Percentiles rank a stretch among this genome's conserved stretches.
Conservation (phyloP, 2,797 vertebrate species). For the Euthynnus affinis region DNA sequence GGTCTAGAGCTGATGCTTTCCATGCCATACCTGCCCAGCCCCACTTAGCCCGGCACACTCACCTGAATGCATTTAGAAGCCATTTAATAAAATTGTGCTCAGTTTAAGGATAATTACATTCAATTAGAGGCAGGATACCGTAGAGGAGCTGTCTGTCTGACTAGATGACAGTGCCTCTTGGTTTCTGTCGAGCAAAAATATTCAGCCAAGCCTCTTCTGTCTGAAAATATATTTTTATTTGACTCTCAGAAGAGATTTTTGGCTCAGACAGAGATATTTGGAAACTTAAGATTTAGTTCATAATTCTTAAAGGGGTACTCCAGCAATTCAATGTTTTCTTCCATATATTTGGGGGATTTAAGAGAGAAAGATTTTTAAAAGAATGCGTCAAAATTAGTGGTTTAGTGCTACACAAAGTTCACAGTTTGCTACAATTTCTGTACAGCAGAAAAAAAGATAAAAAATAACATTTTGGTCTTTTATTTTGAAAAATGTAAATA, state of each 20-base stretch:
- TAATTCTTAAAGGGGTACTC: neutral
- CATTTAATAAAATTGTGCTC: constrained; percentile 84
- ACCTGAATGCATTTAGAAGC: constrained; percentile 86
- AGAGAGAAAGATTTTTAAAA: neutral
- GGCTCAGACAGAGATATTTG: constrained; percentile 21
- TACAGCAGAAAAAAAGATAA: too few species aligned
- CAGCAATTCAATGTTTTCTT: neutral
- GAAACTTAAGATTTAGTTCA: constrained; percentile 13
- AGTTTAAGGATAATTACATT: constrained; percentile 84
- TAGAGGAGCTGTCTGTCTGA: constrained; percentile 58
- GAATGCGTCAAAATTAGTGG: too few species aligned
- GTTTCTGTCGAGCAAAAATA: constrained; percentile 8
- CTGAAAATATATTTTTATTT: constrained; percentile 1
- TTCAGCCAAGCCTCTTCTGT: constrained; percentile 17
- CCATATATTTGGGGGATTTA: neutral
- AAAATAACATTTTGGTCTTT: too few species aligned
- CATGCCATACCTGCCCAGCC: constrained; percentile 72
- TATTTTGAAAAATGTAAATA: too few species aligned
- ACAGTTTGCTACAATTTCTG: too few species aligned
- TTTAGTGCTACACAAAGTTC: too few species aligned
- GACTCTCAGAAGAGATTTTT: constrained; percentile 18
- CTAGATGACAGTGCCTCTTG: constrained; percentile 33
- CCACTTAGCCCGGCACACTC: constrained; percentile 61
- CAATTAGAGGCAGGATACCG: constrained; percentile 76
- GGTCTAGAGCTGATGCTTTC: constrained; percentile 76